These are phyloP conservation scores for Drosophila baimaii DNA, from an alignment of 1,140 invertebrate genomes.

Conservation along the genomic window DNA sequence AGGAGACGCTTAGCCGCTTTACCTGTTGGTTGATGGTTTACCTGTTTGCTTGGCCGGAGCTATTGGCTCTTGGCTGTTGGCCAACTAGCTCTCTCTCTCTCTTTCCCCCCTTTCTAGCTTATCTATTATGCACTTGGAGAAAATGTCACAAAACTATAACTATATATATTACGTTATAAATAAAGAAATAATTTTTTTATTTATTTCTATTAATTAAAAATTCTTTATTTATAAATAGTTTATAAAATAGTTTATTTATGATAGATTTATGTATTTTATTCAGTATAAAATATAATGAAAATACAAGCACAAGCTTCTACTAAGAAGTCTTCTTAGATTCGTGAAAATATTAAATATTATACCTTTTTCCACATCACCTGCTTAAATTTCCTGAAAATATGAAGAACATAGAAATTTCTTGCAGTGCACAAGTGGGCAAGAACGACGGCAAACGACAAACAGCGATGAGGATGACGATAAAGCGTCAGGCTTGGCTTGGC, in stretches of 20 bases:
- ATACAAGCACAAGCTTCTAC: too few species aligned
- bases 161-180: too few species aligned
- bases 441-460: conserved; percentile 28
- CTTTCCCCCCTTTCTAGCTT: neutral
- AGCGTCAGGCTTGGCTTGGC: conserved; percentile 47
- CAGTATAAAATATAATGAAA: too few species aligned
- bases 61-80: conserved; percentile 26
- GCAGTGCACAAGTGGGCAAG: conserved; percentile 22
- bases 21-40: conserved; percentile 5
- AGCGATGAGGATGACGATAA: conserved; percentile 56
- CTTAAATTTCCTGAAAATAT: too few species aligned
- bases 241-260: too few species aligned
- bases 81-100: conserved; percentile 9
- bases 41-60: conserved; percentile 13
- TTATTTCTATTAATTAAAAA: neutral
- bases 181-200: neutral
- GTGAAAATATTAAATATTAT: too few species aligned
- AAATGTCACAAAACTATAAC: too few species aligned
- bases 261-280: too few species aligned
- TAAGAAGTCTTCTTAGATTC: too few species aligned
- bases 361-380: too few species aligned
- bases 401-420: neutral
- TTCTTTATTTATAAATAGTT: too few species aligned
- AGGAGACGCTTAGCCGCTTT: neutral
- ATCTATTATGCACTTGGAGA: neutral